Evolutionary conservation across 2,888 invertebrate species (phyloP).

Genomic region (Drosophila conformis): DNA sequence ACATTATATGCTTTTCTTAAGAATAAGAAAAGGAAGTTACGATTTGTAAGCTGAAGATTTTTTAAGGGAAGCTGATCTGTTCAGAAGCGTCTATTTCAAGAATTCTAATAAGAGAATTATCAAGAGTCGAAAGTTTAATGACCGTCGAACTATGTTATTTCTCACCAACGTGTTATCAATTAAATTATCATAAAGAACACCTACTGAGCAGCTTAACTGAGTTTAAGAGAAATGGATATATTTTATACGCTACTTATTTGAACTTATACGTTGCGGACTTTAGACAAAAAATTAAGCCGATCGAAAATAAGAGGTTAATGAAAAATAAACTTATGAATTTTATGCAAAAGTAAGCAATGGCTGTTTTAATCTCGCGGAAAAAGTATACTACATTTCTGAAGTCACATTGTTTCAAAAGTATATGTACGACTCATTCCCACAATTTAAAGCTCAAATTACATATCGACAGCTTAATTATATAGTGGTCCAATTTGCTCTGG

Average conservation of each 20-base stretch:
- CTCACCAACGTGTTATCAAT: background rate
- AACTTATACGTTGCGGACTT: conserved; percentile 47
- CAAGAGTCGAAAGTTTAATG: background rate
- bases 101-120: background rate
- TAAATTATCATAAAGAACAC: conserved; percentile 1
- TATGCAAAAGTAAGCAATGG: background rate
- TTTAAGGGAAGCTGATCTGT: background rate
- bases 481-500: background rate
- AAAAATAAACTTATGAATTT: background rate
- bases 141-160: background rate
- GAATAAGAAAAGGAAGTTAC: too few relatives aligned
- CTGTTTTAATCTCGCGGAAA: background rate
- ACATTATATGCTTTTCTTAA: too few relatives aligned
- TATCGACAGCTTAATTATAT: background rate
- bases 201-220: conserved; percentile 47
- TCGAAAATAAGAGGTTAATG: background rate
- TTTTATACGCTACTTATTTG: background rate
- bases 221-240: conserved; percentile 15
- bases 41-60: background rate
- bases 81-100: background rate
- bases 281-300: background rate
- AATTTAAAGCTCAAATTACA: background rate
- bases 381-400: background rate
- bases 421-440: background rate
- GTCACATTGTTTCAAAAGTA: background rate